phyloP scores from a whole-genome alignment of 2,888 invertebrate genomes.

The Cepaea hortensis region DNA sequence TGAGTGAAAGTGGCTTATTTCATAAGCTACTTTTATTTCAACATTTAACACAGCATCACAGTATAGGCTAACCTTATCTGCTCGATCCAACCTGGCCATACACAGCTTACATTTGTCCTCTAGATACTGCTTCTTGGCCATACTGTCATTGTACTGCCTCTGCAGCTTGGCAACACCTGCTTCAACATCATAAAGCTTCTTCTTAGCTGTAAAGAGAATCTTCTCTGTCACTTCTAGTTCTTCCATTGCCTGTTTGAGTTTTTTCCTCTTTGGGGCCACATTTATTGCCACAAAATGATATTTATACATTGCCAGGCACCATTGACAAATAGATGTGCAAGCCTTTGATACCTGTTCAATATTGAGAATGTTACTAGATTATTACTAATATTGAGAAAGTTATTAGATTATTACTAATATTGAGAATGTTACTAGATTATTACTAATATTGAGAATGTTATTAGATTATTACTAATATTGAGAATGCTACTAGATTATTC shows the following conservation, averaged over 20 bases:
- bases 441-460: neutral
- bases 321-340: constrained; percentile 88
- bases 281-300: constrained; percentile 76
- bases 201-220: constrained; percentile 73
- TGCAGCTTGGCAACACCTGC: constrained; percentile 75
- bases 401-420: neutral
- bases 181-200: constrained; percentile 73
- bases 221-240: constrained; percentile 74
- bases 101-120: constrained; percentile 76
- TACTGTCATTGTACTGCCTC: constrained; percentile 76
- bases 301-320: constrained; percentile 80
- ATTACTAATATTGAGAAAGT: neutral
- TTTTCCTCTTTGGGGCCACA: constrained; percentile 76
- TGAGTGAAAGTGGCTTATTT: no score
- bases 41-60: no score
- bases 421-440: neutral
- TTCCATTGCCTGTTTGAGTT: constrained; percentile 72
- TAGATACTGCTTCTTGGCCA: constrained; percentile 76
- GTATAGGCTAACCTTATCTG: constrained; percentile 73
- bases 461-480: no score
- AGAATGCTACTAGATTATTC: no score
- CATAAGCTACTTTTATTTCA: no score
- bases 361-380: neutral
- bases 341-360: constrained; percentile 84
- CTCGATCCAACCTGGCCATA: constrained; percentile 74